These are phyloP conservation scores for Mantis religiosa DNA, from an alignment of 2,888 invertebrate genomes.

Conservation along the genomic window DNA sequence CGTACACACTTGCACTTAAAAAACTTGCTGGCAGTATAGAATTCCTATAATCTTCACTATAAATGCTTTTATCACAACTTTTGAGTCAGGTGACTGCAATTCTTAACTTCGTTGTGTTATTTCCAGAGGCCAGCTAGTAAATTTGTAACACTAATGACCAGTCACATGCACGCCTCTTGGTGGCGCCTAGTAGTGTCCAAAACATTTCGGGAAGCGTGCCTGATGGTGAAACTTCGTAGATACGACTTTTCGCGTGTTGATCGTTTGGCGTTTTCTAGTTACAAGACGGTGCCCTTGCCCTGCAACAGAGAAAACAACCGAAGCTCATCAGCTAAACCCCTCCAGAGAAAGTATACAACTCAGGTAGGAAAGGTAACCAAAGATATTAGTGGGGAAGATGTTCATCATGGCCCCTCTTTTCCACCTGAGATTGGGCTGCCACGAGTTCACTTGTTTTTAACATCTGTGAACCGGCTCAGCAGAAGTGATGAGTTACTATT, in stretches of 20 bases:
- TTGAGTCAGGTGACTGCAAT: background rate
- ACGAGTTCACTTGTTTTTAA: background rate
- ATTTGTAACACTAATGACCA: background rate
- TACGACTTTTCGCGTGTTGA: background rate
- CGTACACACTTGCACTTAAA: background rate
- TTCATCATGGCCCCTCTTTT: background rate
- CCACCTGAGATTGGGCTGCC: background rate
- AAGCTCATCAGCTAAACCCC: background rate
- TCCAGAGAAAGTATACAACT: constrained; percentile 6
- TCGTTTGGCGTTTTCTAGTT: constrained; percentile 6
- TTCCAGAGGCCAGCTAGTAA: background rate
- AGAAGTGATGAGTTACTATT: background rate
- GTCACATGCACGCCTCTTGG: background rate
- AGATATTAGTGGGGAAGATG: constrained; percentile 6
- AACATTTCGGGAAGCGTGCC: background rate
- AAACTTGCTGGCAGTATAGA: background rate
- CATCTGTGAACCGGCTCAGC: background rate
- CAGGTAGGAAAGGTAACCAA: constrained; percentile 21
- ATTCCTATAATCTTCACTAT: background rate
- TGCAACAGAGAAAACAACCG: constrained; percentile 1
- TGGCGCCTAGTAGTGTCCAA: constrained; percentile 4
- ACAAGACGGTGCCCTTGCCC: background rate
- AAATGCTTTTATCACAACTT: background rate
- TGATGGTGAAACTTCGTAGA: background rate
- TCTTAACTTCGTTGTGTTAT: background rate